These are phyloP conservation scores for Loriculus beryllinus DNA, from an alignment of 2,797 vertebrate genomes.

Conservation along the genomic window DNA sequence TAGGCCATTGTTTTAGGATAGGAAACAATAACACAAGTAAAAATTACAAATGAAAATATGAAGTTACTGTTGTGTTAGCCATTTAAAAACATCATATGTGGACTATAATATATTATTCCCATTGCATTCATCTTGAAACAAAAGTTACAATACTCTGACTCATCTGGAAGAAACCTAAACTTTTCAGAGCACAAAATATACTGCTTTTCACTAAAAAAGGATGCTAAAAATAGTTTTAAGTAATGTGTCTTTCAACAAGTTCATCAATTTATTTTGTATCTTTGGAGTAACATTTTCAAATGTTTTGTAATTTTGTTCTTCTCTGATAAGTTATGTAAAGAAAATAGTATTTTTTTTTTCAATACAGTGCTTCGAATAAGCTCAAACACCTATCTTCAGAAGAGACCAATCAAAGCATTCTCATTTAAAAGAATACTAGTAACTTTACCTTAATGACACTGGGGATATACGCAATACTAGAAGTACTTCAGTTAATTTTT, in stretches of 20 bases:
- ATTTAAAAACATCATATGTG: not conserved
- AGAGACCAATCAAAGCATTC: not conserved
- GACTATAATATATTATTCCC: not conserved
- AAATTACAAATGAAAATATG: not conserved
- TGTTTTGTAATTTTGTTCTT: not conserved
- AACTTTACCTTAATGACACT: not conserved
- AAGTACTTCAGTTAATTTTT: not conserved
- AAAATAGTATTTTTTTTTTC: not conserved
- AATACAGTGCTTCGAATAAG: not conserved
- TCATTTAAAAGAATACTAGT: not conserved
- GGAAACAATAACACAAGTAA: not conserved
- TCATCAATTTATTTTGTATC: not conserved
- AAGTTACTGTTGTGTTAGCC: not conserved
- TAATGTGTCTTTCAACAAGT: not conserved
- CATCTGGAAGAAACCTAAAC: not conserved
- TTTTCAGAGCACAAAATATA: not conserved
- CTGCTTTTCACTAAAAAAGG: not conserved
- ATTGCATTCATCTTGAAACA: not conserved
- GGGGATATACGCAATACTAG: not conserved
- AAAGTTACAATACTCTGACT: not conserved
- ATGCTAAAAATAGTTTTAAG: not conserved
- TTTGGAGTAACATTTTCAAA: not conserved
- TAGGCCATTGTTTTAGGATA: not conserved
- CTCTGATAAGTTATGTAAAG: not conserved
- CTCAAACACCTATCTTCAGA: not conserved